These are phyloP conservation scores for Psittacus erithacus DNA, from an alignment of 2,113 vertebrate genomes.

Conservation along the genomic window DNA sequence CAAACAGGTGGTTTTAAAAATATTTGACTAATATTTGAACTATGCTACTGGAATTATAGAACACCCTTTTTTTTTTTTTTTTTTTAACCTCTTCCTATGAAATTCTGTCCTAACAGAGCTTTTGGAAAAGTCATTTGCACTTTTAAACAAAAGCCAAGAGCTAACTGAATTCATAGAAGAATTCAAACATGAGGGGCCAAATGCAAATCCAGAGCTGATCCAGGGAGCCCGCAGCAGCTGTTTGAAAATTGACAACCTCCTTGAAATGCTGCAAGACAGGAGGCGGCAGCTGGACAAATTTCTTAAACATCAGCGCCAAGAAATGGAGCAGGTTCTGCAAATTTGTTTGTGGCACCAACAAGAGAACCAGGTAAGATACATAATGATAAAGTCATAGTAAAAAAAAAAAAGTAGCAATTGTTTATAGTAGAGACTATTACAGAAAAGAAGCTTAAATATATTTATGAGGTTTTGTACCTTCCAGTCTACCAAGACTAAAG, in stretches of 20 bases:
- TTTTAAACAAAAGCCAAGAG: constrained; percentile 86
- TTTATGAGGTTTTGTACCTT: not conserved
- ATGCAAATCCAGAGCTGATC: constrained; percentile 70
- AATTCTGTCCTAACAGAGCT: constrained; percentile 76
- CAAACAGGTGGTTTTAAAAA: not conserved
- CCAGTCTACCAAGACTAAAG: not conserved
- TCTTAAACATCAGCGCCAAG: constrained; percentile 71
- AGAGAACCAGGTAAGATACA: constrained; percentile 77
- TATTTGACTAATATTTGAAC: not conserved
- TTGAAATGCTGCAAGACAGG: constrained; percentile 90
- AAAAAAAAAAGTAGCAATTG: not conserved
- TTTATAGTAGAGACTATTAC: not conserved
- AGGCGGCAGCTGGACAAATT: constrained; percentile 81
- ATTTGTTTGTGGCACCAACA: constrained; percentile 82
- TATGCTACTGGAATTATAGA: not conserved
- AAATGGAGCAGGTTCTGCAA: constrained; percentile 74
- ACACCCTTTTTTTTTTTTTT: not conserved
- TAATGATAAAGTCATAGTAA: not conserved
- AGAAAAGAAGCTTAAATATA: not conserved
- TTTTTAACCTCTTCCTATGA: not conserved
- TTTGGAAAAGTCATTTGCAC: constrained; percentile 84
- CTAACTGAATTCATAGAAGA: constrained; percentile 84
- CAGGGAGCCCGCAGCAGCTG: constrained; percentile 79
- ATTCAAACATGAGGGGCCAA: constrained; percentile 81
- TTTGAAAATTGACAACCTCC: constrained; percentile 82